phyloP scores from a whole-genome alignment of 1,140 invertebrate genomes.

The Brachionus calyciflorus region DNA sequence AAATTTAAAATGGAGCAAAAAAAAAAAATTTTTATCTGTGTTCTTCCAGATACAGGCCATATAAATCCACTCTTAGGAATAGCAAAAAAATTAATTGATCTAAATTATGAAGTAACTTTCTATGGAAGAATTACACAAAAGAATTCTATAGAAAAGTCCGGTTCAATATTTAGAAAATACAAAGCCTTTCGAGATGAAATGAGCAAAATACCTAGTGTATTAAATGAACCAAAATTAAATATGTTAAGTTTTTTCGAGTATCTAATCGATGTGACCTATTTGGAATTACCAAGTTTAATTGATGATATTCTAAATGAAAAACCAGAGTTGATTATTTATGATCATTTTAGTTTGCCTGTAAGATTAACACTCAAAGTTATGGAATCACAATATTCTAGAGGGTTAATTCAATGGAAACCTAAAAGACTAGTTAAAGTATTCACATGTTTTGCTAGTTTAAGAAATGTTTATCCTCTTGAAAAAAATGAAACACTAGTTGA shows the following conservation, averaged over 20 bases:
- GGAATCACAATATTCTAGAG: background rate
- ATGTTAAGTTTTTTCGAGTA: background rate
- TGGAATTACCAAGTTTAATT: background rate
- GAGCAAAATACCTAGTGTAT: background rate
- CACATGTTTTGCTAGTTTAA: background rate
- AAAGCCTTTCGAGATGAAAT: background rate
- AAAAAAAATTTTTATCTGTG: background rate
- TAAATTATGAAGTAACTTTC: conserved; percentile 16
- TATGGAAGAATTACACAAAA: background rate
- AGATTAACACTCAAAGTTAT: background rate
- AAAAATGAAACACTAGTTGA: background rate
- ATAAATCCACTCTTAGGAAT: conserved; percentile 11
- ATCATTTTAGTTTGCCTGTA: background rate
- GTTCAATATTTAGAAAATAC: conserved; percentile 1
- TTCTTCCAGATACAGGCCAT: conserved; percentile 13
- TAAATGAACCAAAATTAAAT: background rate
- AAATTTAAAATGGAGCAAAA: conserved; percentile 7
- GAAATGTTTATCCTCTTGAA: background rate
- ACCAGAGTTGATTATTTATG: background rate
- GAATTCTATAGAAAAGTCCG: conserved; percentile 17
- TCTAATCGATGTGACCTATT: background rate
- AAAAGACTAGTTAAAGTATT: background rate
- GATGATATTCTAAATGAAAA: background rate
- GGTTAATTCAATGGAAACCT: background rate
- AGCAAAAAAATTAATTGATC: background rate